Conservation (phyloP, 2,797 vertebrate genomes). For the Danio choprae region DNA sequence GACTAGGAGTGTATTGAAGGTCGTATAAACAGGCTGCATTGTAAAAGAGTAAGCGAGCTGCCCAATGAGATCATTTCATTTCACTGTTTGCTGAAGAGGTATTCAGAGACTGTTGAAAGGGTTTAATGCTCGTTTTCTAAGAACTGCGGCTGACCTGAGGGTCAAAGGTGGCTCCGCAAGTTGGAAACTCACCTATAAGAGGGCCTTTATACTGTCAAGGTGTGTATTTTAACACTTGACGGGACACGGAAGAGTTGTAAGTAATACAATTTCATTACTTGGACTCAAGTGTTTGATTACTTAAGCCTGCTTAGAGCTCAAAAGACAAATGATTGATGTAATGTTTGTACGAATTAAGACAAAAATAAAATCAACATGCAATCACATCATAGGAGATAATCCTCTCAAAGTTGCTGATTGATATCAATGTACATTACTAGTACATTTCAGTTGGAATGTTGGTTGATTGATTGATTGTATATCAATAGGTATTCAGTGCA, state of each 20-base stretch:
- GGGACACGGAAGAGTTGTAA: constrained; percentile 9
- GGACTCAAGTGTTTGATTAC: background rate
- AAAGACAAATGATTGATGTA: background rate
- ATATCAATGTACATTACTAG: background rate
- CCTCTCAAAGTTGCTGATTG: background rate
- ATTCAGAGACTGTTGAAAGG: constrained; percentile 14
- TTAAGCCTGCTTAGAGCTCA: background rate
- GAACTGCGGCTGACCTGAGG: background rate
- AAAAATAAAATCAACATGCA: background rate
- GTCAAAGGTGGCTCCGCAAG: constrained; percentile 46
- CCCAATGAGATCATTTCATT: constrained; percentile 10
- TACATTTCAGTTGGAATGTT: background rate
- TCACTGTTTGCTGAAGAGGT: constrained; percentile 29
- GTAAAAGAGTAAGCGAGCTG: constrained; percentile 31
- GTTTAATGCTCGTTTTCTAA: constrained; percentile 19
- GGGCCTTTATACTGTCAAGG: background rate
- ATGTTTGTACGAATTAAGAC: background rate
- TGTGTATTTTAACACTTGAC: background rate
- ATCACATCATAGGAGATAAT: background rate
- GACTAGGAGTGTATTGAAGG: background rate
- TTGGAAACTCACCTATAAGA: constrained; percentile 35
- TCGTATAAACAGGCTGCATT: constrained; percentile 14
- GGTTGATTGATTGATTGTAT: background rate
- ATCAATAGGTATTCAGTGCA: background rate
- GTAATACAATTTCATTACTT: constrained; percentile 5